These are phyloP conservation scores for Drosophila lutescens DNA, from an alignment of 2,888 invertebrate species.

Conservation along the genomic window DNA sequence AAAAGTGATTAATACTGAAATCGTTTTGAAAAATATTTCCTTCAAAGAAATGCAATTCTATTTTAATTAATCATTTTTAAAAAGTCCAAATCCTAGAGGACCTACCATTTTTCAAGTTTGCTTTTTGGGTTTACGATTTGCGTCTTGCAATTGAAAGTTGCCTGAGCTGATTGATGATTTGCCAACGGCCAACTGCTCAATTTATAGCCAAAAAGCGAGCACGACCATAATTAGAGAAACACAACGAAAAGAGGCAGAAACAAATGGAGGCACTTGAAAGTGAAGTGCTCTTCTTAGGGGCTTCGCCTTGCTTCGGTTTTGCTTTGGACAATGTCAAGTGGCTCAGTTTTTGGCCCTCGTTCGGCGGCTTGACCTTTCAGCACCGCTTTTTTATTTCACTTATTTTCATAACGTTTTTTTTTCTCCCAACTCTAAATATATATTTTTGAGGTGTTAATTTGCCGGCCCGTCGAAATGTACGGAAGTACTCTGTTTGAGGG, in stretches of 20 bases:
- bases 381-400: constrained; percentile 14
- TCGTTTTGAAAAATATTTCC: no score
- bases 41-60: no score
- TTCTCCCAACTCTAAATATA: constrained; percentile 3
- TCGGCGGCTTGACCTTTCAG: constrained; percentile 44
- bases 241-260: constrained; percentile 14
- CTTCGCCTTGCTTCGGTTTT: constrained; percentile 38
- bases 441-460: constrained; percentile 35
- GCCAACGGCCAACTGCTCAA: constrained; percentile 40
- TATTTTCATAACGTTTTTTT: constrained; percentile 3
- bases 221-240: constrained; percentile 19
- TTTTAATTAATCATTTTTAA: no score
- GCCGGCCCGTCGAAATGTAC: constrained; percentile 8
- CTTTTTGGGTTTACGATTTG: constrained; percentile 40
- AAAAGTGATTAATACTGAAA: no score
- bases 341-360: constrained; percentile 28
- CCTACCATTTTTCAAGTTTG: constrained; percentile 66
- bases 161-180: constrained; percentile 67
- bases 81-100: constrained; percentile 2
- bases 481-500: constrained; percentile 20
- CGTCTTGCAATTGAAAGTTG: constrained; percentile 74
- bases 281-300: constrained; percentile 43
- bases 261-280: constrained; percentile 28
- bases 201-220: constrained; percentile 64
- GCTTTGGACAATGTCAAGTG: constrained; percentile 72